Percentiles rank a stretch among this genome's conserved stretches.
Evolutionary conservation across 2,888 invertebrate species (phyloP).

Genomic region (Mythimna pallens): DNA sequence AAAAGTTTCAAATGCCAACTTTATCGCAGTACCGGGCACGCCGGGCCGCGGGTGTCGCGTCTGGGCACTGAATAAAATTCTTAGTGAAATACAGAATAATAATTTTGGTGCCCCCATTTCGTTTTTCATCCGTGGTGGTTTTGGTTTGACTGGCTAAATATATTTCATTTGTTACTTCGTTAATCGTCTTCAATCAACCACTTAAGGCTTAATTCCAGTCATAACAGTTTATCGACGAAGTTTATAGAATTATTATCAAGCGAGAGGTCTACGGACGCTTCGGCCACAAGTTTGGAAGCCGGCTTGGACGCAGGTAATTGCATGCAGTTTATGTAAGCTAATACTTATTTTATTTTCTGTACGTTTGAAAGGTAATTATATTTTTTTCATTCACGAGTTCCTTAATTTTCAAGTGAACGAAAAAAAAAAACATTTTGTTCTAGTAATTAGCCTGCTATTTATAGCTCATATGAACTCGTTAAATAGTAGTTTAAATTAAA

Average conservation of each 20-base stretch:
- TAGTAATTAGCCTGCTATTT: conserved; percentile 40
- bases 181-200: neutral
- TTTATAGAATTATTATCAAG: conserved; percentile 11
- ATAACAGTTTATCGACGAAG: conserved; percentile 4
- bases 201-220: conserved; percentile 18
- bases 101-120: conserved; percentile 48
- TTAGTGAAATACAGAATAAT: conserved; percentile 40
- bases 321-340: conserved; percentile 5
- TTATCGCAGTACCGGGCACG: conserved; percentile 54
- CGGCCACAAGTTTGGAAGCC: conserved; percentile 29
- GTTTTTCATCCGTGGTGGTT: conserved; percentile 41
- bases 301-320: conserved; percentile 42
- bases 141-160: conserved; percentile 24
- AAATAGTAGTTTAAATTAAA: conserved; percentile 12
- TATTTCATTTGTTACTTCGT: conserved; percentile 23
- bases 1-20: conserved; percentile 47
- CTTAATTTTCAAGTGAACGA: neutral
- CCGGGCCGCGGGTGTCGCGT: conserved; percentile 42
- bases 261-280: conserved; percentile 24
- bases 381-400: conserved; percentile 7
- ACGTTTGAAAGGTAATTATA: neutral
- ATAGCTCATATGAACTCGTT: conserved; percentile 27
- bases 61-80: conserved; percentile 19
- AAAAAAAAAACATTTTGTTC: conserved; percentile 14
- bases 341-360: neutral